Evolutionary conservation across 2,888 invertebrate genomes (phyloP), one percentile per base, ranked within the genome.

Genomic region (Hololepta plana): DNA sequence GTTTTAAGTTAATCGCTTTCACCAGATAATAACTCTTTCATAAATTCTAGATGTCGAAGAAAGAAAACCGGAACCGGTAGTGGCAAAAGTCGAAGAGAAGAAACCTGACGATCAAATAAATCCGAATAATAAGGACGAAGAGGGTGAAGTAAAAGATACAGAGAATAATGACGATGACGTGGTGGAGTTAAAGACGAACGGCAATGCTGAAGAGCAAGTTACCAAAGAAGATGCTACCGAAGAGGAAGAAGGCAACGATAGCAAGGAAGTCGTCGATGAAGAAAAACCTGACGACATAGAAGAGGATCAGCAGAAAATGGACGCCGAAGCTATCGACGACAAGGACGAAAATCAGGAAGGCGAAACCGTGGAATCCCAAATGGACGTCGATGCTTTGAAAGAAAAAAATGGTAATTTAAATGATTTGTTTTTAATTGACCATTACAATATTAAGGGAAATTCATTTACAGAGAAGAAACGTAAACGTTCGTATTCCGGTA

Each of bases 401-500:
- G 22, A 7, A 10, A 9, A 21, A 9, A 21, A 8, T 8, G 7
- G 7, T 20, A 28, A 26, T 25, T n/a, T 16, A 15, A 17, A 10
- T 31, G 10, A 19, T 20, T 7, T 24, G 2, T 9, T 17, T 20
- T 28, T 13, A 22, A 8, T 24, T 12, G n/a, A 10, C n/a, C n/a
- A n/a, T n/a, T n/a, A n/a, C n/a, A n/a, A n/a, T n/a, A n/a, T 12
- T 23, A 20, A 15, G 8, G 17, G 16, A 28, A 15, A 12, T n/a
- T 6, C 14, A 22, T 22, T 30, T 32, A 4, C 28, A 38, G 44
- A 41, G 15, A 47, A 50, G 34, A 55, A 53, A 39, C 59, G 42
- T 39, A 69, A 55, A 44, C 55, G 60, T 13, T 57, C 60, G 0
- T 58, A 53, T 27, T 62, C 62, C n/a, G 60, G 58, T 15, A 60